Conservation (phyloP, 1,140 invertebrate genomes). For the Drosophila pectinifera region DNA sequence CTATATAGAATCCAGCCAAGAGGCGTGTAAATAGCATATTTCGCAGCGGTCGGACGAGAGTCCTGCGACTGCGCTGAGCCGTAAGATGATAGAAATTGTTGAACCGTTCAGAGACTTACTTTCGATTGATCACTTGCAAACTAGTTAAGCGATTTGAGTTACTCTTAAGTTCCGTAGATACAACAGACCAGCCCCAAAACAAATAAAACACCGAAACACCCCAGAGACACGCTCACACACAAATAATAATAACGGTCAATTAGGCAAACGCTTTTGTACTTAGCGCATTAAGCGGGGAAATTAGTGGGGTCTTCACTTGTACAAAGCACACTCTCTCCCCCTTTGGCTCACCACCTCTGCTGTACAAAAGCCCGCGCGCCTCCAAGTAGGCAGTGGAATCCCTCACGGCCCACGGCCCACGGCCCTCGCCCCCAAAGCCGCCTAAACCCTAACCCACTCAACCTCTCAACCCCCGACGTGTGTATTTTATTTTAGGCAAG, state of each 20-base stretch:
- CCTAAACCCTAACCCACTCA: constrained; percentile 39
- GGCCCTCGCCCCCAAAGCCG: too few relatives aligned
- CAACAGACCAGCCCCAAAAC: constrained; percentile 30
- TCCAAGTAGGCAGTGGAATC: constrained; percentile 48
- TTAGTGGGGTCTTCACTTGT: constrained; percentile 75
- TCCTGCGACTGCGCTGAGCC: constrained; percentile 51
- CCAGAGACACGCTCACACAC: constrained; percentile 21
- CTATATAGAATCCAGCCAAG: constrained; percentile 47
- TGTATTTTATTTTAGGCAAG: constrained; percentile 79
- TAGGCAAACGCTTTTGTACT: constrained; percentile 78
- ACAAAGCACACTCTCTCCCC: constrained; percentile 46
- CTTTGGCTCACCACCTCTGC: constrained; percentile 15
- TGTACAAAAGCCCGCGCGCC: constrained; percentile 44
- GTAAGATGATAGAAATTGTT: constrained; percentile 81
- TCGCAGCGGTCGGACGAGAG: constrained; percentile 38
- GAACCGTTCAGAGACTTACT: constrained; percentile 49
- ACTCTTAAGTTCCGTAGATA: constrained; percentile 69
- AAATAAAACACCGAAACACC: constrained; percentile 30
- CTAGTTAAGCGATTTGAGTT: constrained; percentile 73
- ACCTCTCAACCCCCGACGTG: constrained; percentile 37
- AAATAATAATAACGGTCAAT: constrained; percentile 45
- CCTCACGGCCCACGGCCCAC: constrained; percentile 8
- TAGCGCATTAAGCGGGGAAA: constrained; percentile 63
- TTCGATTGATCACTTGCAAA: constrained; percentile 61
- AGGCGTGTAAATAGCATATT: constrained; percentile 72